A percentile compares a stretch with the other conserved stretches of the same genome.
These are phyloP conservation scores for Sturmia bella DNA, from an alignment of 2,888 invertebrate species.

Conservation along the genomic window DNA sequence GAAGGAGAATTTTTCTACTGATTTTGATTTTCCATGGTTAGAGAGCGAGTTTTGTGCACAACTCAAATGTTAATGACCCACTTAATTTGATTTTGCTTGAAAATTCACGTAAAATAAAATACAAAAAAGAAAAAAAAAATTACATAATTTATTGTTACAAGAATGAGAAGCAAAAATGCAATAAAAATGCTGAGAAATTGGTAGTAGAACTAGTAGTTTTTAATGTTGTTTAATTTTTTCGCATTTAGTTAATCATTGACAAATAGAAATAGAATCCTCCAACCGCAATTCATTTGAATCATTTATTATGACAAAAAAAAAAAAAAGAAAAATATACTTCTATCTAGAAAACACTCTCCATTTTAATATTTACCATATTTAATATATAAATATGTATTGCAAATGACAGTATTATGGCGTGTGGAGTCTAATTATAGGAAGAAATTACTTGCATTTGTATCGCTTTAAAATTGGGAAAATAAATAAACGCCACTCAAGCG, in stretches of 20 bases:
- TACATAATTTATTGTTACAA: slow-evolving; percentile 12
- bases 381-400: slow-evolving; percentile 14
- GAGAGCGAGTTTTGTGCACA: slow-evolving; percentile 29
- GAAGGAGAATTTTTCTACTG: background rate
- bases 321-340: too few species aligned
- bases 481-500: slow-evolving; percentile 6
- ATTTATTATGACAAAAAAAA: slow-evolving; percentile 17
- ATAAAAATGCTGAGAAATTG: too few species aligned
- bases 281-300: slow-evolving; percentile 46
- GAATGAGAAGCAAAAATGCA: too few species aligned
- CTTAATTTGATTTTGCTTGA: slow-evolving; percentile 39
- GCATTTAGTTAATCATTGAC: background rate
- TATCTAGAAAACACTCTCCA: background rate
- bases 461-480: slow-evolving; percentile 19
- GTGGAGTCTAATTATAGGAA: slow-evolving; percentile 20
- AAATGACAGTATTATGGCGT: slow-evolving; percentile 39
- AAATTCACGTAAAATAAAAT: background rate
- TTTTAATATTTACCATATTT: background rate
- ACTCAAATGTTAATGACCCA: slow-evolving; percentile 60
- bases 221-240: background rate
- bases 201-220: background rate
- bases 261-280: slow-evolving; percentile 10
- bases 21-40: slow-evolving; percentile 20
- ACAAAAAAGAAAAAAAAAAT: too few species aligned
- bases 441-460: slow-evolving; percentile 32